Evolutionary conservation across 1,140 invertebrate species (phyloP), one percentile per base, ranked within the genome.

Genomic region (Drosophila tristis): DNA sequence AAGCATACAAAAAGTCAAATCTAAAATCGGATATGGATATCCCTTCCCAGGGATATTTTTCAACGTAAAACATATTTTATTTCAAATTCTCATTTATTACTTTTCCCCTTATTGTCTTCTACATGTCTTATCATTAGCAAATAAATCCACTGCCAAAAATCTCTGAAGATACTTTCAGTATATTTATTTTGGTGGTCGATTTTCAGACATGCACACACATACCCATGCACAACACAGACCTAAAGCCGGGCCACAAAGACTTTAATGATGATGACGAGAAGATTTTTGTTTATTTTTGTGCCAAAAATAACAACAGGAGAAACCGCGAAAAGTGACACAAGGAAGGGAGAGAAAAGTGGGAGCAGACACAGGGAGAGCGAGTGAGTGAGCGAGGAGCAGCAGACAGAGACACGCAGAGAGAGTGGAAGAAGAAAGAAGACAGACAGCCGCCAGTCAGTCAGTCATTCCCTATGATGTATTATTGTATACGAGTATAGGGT

Each of bases 191-290:
- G 20, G 15, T 15, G 8, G 15, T 39, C 47, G 53, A 50, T 71
- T 70, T 60, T 59, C 61, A 74, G 74, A 64, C 73, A 70, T 29
- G n/a, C 3, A 1, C 23, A 25, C 23, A 3, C 23, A 25, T 25
- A 25, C 23, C 23, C 23, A 25, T 25, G 4, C 6, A 45, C 44
- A 4, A 13, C 47, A 49, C 47, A 6, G 20, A 43, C 23, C 63
- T 20, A 49, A 43, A 62, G 54, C 66, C 72, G 72, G 75, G 56
- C 44, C 35, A 25, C 15, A 39, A 16, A 53, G 84, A 75, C 71
- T 85, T 84, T 79, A 82, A 82, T 79, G 76, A 82, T 84, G 80
- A 84, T 82, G 80, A 79, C 61, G 80, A 39, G 11, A 80, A 66
- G 57, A 70, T 66, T 78, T 82, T 31, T 53, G 16, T 31, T 48